These are phyloP conservation scores for Carcina quercana DNA, from an alignment of 2,888 invertebrate species.

Conservation along the genomic window DNA sequence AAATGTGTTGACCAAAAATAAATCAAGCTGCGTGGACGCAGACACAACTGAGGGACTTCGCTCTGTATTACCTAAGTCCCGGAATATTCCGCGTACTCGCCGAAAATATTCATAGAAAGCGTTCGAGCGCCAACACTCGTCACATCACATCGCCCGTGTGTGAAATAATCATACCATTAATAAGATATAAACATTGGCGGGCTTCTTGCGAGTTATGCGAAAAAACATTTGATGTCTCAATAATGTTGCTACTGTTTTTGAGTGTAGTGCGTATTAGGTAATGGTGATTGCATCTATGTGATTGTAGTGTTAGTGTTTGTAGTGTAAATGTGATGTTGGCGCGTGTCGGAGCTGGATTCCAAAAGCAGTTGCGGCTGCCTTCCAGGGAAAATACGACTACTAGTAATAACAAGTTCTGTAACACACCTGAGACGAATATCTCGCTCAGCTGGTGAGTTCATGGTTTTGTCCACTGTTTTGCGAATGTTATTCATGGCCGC, in stretches of 20 bases:
- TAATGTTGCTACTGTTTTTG: too few relatives aligned
- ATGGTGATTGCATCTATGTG: conserved; percentile 15
- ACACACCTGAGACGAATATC: conserved; percentile 31
- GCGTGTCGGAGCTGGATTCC: conserved; percentile 60
- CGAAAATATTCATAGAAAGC: conserved; percentile 31
- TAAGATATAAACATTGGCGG: conserved; percentile 24
- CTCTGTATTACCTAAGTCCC: conserved; percentile 26
- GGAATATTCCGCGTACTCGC: conserved; percentile 31
- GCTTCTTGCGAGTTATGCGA: too few relatives aligned
- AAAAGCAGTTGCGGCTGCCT: conserved; percentile 62
- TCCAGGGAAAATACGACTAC: conserved; percentile 44
- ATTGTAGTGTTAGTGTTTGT: conserved; percentile 9
- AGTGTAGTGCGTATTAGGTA: too few relatives aligned
- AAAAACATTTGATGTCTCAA: too few relatives aligned
- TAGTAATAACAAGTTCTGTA: conserved; percentile 21
- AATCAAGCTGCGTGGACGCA: conserved; percentile 32
- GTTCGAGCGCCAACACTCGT: conserved; percentile 19
- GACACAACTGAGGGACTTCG: conserved; percentile 27
- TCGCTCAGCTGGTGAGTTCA: conserved; percentile 46
- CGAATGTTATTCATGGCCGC: too few relatives aligned
- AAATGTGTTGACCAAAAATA: conserved; percentile 38
- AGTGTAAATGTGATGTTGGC: conserved; percentile 45
- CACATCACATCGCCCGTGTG: conserved; percentile 9
- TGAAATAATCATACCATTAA: conserved; percentile 12
- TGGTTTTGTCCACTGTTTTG: too few relatives aligned